phyloP scores from a whole-genome alignment of 1,140 invertebrate genomes.

The Sycophaga agraensis region DNA sequence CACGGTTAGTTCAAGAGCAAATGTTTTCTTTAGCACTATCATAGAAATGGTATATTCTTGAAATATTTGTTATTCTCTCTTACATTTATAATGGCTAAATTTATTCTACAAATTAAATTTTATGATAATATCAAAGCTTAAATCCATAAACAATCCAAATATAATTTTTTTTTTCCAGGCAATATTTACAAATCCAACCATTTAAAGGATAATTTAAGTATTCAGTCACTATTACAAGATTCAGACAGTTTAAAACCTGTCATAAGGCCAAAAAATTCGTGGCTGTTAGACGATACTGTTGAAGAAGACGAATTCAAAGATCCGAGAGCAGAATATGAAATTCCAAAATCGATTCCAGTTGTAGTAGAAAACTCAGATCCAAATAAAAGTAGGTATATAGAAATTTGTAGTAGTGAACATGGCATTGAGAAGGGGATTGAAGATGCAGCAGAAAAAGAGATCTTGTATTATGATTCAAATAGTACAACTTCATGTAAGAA shows the following conservation, averaged over 20 bases:
- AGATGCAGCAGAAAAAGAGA: conserved; percentile 2
- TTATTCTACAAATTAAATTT: no score
- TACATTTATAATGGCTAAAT: no score
- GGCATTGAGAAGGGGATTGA: conserved; percentile 14
- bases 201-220: conserved; percentile 49
- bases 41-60: no score
- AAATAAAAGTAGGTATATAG: conserved; percentile 24
- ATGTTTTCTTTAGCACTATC: no score
- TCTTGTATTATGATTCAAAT: conserved; percentile 14
- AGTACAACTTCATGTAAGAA: not conserved
- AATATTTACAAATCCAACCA: conserved; percentile 55
- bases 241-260: conserved; percentile 39
- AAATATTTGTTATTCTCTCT: no score
- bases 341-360: conserved; percentile 56
- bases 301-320: conserved; percentile 51
- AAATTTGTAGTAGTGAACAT: conserved; percentile 19
- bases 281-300: conserved; percentile 57
- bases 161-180: conserved; percentile 45
- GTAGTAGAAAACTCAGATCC: conserved; percentile 24
- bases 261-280: conserved; percentile 61
- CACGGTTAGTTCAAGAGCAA: conserved; percentile 21
- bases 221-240: conserved; percentile 50
- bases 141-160: no score
- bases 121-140: no score
- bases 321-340: conserved; percentile 62